Conservation (phyloP, 2,113 vertebrate genomes). For the Sapayoa aenigma region DNA sequence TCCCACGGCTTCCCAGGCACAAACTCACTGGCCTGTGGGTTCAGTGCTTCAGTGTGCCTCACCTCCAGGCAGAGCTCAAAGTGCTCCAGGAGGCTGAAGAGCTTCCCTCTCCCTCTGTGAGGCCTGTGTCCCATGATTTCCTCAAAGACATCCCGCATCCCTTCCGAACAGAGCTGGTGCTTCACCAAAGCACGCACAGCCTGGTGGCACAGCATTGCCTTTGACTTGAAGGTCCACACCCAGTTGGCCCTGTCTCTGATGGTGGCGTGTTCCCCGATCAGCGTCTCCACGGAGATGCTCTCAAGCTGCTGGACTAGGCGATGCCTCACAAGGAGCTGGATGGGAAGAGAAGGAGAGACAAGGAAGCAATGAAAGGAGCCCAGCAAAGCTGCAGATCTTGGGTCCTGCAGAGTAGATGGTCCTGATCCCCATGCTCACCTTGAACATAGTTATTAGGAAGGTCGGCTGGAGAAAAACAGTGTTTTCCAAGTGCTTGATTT, state of each 20-base stretch:
- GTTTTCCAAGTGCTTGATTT: conserved; percentile 55
- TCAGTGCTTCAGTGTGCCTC: neutral
- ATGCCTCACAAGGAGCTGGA: conserved; percentile 70
- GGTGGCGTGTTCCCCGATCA: conserved; percentile 32
- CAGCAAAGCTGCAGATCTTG: neutral
- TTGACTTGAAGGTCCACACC: conserved; percentile 54
- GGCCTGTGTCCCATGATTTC: conserved; percentile 64
- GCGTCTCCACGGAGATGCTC: conserved; percentile 21
- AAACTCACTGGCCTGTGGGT: conserved; percentile 68
- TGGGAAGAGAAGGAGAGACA: neutral
- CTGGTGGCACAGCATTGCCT: conserved; percentile 67
- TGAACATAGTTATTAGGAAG: conserved; percentile 74
- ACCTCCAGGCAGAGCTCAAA: conserved; percentile 75
- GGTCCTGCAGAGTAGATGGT: neutral
- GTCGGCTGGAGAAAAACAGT: conserved; percentile 69
- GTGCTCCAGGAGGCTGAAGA: conserved; percentile 72
- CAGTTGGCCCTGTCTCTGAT: conserved; percentile 56
- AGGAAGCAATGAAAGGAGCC: neutral
- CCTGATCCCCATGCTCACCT: conserved; percentile 14
- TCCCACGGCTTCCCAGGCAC: conserved; percentile 50
- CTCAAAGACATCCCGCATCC: conserved; percentile 49
- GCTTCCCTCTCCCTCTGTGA: conserved; percentile 54
- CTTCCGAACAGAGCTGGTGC: conserved; percentile 36
- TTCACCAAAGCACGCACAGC: conserved; percentile 69
- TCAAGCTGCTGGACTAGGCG: conserved; percentile 52